Evolutionary conservation across 2,888 invertebrate species (phyloP).

Genomic region (Eupithecia abbreviata): DNA sequence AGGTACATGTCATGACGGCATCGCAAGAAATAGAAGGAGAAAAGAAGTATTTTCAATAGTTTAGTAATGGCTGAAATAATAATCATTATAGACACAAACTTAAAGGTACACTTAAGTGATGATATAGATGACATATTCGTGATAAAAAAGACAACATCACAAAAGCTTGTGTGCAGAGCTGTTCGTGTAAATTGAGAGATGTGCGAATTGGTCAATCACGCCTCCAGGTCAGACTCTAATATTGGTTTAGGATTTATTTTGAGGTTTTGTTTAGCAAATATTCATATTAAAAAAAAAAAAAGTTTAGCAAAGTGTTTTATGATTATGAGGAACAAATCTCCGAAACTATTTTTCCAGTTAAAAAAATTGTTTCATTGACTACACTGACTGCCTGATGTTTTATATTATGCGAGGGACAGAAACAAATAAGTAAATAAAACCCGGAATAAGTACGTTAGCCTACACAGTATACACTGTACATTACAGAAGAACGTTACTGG

Average conservation of each 20-base stretch:
- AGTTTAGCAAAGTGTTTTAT: neutral
- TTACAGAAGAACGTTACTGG: conserved; percentile 1
- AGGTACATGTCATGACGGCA: neutral
- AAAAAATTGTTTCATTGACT: neutral
- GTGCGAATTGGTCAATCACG: conserved; percentile 15
- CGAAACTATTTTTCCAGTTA: neutral
- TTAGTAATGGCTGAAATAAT: neutral
- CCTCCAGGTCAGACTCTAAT: neutral
- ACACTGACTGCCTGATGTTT: neutral
- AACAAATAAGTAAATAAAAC: neutral
- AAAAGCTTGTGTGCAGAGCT: neutral
- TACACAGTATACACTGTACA: neutral
- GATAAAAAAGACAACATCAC: neutral
- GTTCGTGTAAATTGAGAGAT: conserved; percentile 11
- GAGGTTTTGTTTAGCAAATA: neutral
- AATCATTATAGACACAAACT: neutral
- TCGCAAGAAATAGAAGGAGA: neutral
- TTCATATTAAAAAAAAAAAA: neutral
- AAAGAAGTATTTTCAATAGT: neutral
- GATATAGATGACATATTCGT: neutral
- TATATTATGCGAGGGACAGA: neutral
- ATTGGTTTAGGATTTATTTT: conserved; percentile 17
- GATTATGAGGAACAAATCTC: neutral
- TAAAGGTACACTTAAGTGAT: neutral
- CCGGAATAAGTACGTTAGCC: neutral